phyloP scores from a whole-genome alignment of 1,140 invertebrate genomes.

The Psilanteris sp. region DNA sequence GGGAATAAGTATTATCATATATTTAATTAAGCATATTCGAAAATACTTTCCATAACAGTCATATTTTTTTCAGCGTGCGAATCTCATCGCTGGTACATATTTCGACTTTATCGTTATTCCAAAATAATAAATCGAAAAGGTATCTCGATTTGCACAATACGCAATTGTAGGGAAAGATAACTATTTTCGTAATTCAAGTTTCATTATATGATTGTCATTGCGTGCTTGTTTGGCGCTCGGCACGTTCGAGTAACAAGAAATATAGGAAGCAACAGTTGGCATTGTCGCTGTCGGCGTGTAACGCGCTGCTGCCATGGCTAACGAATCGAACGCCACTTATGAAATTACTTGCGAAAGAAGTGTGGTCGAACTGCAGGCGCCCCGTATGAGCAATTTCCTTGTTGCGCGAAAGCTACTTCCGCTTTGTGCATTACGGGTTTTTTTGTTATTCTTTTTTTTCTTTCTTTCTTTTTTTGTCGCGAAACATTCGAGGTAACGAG shows the following conservation, averaged over 20 bases:
- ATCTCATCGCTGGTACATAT: too few relatives aligned
- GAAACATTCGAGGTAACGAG: constrained; percentile 9
- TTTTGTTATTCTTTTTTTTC: too few relatives aligned
- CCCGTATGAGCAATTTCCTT: constrained; percentile 1
- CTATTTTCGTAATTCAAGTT: constrained; percentile 19
- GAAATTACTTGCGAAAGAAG: constrained; percentile 51
- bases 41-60: too few relatives aligned
- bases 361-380: constrained; percentile 15
- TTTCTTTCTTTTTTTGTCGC: too few relatives aligned
- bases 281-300: constrained; percentile 40
- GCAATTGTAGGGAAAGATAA: constrained; percentile 2
- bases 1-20: too few relatives aligned
- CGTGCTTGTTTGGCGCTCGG: constrained; percentile 33
- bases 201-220: constrained; percentile 38
- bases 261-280: constrained; percentile 60
- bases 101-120: too few relatives aligned
- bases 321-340: constrained; percentile 49
- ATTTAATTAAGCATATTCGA: too few relatives aligned
- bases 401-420: constrained; percentile 11
- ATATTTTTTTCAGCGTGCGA: too few relatives aligned
- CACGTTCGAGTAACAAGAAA: constrained; percentile 47
- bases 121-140: too few relatives aligned
- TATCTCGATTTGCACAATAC: too few relatives aligned
- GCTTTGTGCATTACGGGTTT: too few relatives aligned
- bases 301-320: constrained; percentile 46